A percentile compares a stretch with the other conserved stretches of the same genome.
Conservation (phyloP, 2,113 vertebrate species). For the Thalassoma bifasciatum region DNA sequence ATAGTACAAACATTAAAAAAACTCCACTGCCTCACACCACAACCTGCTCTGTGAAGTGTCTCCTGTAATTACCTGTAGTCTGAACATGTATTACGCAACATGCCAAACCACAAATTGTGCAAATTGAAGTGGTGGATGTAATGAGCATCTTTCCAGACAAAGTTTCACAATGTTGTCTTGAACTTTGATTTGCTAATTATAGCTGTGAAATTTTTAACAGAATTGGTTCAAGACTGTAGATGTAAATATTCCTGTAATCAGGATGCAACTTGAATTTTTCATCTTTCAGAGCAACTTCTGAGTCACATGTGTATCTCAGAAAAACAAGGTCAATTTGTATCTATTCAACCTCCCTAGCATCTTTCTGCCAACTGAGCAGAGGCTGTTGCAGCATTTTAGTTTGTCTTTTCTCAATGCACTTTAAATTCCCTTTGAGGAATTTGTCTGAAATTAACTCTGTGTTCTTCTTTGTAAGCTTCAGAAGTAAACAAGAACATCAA, state of each 20-base stretch:
- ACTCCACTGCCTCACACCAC: neutral
- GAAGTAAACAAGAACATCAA: too few relatives aligned
- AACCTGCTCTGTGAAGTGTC: neutral
- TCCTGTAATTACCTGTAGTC: conserved; percentile 24
- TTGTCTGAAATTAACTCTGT: too few relatives aligned
- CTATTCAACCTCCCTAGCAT: neutral
- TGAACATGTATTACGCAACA: conserved; percentile 7
- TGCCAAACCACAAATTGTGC: conserved; percentile 23
- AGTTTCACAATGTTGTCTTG: neutral
- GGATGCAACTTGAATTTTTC: neutral
- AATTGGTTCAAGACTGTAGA: conserved; percentile 3
- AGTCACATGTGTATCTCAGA: neutral
- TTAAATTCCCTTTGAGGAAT: too few relatives aligned
- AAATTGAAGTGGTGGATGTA: conserved; percentile 32
- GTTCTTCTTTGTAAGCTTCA: too few relatives aligned
- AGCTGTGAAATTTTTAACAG: neutral
- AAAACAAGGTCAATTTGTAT: neutral
- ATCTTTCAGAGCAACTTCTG: neutral
- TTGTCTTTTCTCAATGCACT: too few relatives aligned
- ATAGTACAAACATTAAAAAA: neutral
- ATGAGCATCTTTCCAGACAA: conserved; percentile 12
- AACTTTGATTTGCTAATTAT: neutral
- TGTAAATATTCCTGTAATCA: conserved; percentile 26
- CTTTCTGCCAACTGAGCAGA: neutral
- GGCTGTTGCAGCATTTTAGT: neutral